Conservation (phyloP, 1,140 invertebrate genomes). For the Argopecten irradians region DNA sequence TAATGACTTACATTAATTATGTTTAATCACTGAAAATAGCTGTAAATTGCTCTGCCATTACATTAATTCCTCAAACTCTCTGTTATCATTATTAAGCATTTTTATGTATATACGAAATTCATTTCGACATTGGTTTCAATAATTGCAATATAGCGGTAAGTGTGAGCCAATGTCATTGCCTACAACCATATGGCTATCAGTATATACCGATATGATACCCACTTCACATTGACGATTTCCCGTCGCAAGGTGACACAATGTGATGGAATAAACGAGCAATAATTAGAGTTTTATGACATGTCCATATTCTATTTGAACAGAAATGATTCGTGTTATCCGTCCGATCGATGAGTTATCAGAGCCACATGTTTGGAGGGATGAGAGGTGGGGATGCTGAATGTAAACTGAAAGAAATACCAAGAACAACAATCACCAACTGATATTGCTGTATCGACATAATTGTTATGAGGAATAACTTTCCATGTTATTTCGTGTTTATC, state of each 20-base stretch:
- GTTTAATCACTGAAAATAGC: too few species aligned
- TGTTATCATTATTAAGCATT: too few species aligned
- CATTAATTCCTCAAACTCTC: too few species aligned
- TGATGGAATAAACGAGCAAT: slow-evolving; percentile 16
- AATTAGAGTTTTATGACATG: background rate
- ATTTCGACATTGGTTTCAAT: background rate
- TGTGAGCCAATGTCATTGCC: background rate
- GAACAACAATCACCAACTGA: background rate
- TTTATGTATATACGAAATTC: too few species aligned
- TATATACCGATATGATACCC: background rate
- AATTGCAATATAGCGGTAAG: background rate
- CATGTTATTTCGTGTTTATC: too few species aligned
- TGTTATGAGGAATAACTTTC: too few species aligned
- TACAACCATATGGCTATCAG: background rate
- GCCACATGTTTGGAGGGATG: background rate
- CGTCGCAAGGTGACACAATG: background rate
- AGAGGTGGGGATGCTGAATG: too few species aligned
- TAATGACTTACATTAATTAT: too few species aligned
- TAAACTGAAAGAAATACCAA: background rate
- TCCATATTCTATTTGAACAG: background rate
- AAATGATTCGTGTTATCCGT: background rate
- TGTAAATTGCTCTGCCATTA: too few species aligned
- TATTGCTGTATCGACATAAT: too few species aligned
- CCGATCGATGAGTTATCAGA: background rate
- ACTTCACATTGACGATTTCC: background rate